These are phyloP conservation scores for Gerris buenoi DNA, from an alignment of 1,140 invertebrate species.

Conservation along the genomic window DNA sequence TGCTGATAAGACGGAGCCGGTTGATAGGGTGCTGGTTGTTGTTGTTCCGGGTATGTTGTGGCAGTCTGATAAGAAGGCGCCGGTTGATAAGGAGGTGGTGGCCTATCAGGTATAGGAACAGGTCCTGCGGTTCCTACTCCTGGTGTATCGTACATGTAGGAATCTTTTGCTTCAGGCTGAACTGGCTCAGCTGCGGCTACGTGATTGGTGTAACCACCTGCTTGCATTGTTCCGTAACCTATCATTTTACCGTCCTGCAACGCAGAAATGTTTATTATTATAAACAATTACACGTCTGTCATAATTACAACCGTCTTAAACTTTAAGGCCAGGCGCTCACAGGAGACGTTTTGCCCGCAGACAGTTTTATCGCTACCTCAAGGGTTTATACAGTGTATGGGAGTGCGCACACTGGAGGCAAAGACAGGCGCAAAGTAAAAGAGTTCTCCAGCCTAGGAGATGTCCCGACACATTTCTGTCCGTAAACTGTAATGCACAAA, in stretches of 20 bases:
- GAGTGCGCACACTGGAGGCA: too few species aligned
- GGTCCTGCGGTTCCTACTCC: background rate
- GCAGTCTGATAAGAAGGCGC: background rate
- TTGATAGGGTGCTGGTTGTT: background rate
- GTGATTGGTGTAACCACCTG: slow-evolving; percentile 20
- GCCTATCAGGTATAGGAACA: background rate
- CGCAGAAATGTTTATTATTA: too few species aligned
- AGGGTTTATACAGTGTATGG: too few species aligned
- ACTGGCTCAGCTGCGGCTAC: slow-evolving; percentile 16
- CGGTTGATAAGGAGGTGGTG: background rate
- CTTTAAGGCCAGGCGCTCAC: too few species aligned
- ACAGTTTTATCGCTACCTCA: too few species aligned
- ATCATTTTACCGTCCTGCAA: slow-evolving; percentile 16
- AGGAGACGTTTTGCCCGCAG: too few species aligned
- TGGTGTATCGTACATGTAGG: slow-evolving; percentile 18
- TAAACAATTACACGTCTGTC: too few species aligned
- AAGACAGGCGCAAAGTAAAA: too few species aligned
- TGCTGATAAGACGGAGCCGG: background rate
- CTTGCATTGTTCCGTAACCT: slow-evolving; percentile 15
- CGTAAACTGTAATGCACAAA: too few species aligned
- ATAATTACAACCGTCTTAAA: too few species aligned
- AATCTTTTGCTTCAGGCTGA: slow-evolving; percentile 18
- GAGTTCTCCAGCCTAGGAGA: too few species aligned
- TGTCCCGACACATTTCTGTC: too few species aligned
- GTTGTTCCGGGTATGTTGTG: background rate